phyloP scores from a whole-genome alignment of 30 jellyfish, hydroid and myxozoan species.

The Chrysaora quinquecirrha region DNA sequence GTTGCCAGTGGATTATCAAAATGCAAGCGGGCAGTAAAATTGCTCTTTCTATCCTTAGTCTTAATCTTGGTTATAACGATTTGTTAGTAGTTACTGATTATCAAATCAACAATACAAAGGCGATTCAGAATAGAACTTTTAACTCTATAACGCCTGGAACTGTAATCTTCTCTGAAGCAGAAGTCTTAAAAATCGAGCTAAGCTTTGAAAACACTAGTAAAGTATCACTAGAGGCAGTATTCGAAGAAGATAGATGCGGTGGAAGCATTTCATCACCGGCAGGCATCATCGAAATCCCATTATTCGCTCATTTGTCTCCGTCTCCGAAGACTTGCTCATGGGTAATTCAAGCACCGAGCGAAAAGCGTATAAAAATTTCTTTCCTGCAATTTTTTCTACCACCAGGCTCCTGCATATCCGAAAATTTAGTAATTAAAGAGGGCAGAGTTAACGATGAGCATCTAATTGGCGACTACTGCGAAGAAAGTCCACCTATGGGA shows the following conservation, averaged over 20 bases:
- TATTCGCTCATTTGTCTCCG: slow-evolving; percentile 61
- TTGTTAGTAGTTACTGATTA: slow-evolving; percentile 50
- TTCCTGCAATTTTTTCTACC: slow-evolving; percentile 72
- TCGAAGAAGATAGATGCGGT: slow-evolving; percentile 83
- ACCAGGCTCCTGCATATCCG: slow-evolving; percentile 85
- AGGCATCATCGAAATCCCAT: slow-evolving; percentile 75
- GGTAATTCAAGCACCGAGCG: slow-evolving; percentile 49
- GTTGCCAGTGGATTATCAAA: slow-evolving; percentile 67
- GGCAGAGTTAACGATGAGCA: slow-evolving; percentile 48
- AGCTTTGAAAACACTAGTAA: background rate
- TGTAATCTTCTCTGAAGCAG: slow-evolving; percentile 66
- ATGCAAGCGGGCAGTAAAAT: slow-evolving; percentile 67
- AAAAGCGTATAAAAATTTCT: slow-evolving; percentile 46
- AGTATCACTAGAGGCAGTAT: slow-evolving; percentile 59
- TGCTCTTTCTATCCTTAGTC: slow-evolving; percentile 46
- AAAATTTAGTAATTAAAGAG: slow-evolving; percentile 61
- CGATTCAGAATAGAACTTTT: slow-evolving; percentile 28
- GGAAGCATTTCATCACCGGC: slow-evolving; percentile 39
- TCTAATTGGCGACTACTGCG: slow-evolving; percentile 82
- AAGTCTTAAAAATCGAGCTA: slow-evolving; percentile 52
- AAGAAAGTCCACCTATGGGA: slow-evolving; percentile 88
- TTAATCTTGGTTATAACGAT: slow-evolving; percentile 47
- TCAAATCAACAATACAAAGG: slow-evolving; percentile 15
- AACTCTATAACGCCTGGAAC: slow-evolving; percentile 55
- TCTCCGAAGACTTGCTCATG: slow-evolving; percentile 71